Conservation (phyloP, 2,113 vertebrate species). For the Tapirus terrestris region DNA sequence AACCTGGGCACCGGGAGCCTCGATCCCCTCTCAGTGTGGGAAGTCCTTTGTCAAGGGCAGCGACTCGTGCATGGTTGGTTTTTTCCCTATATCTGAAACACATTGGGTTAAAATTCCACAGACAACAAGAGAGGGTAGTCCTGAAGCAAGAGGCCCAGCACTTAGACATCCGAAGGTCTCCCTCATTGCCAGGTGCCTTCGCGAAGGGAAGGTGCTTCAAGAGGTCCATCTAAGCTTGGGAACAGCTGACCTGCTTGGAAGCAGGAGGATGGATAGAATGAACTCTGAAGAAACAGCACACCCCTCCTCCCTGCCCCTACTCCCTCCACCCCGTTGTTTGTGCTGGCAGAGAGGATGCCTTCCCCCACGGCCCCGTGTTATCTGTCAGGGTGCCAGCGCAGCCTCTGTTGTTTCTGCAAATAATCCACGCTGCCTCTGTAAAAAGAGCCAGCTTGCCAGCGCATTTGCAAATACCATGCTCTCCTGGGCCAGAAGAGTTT, state of each 20-base stretch:
- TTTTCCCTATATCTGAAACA: background rate
- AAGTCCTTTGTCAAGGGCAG: background rate
- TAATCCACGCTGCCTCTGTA: background rate
- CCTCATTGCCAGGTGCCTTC: background rate
- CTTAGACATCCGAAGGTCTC: background rate
- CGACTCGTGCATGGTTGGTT: background rate
- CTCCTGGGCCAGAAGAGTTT: background rate
- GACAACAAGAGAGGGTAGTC: background rate
- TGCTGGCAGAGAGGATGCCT: background rate
- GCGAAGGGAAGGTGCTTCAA: background rate
- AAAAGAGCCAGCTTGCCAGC: background rate
- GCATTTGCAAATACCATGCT: background rate
- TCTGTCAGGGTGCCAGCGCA: conserved; percentile 1
- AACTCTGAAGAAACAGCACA: background rate
- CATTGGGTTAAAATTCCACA: background rate
- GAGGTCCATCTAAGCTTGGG: background rate
- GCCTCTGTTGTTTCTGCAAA: conserved; percentile 55
- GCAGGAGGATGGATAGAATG: background rate
- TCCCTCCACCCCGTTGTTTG: background rate
- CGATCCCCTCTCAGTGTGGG: background rate
- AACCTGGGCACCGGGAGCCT: background rate
- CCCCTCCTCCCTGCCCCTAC: background rate
- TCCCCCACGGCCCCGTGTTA: background rate
- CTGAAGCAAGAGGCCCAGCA: background rate
- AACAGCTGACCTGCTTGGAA: background rate